Conservation (phyloP, 2,113 vertebrate species). For the Oncorhynchus keta region DNA sequence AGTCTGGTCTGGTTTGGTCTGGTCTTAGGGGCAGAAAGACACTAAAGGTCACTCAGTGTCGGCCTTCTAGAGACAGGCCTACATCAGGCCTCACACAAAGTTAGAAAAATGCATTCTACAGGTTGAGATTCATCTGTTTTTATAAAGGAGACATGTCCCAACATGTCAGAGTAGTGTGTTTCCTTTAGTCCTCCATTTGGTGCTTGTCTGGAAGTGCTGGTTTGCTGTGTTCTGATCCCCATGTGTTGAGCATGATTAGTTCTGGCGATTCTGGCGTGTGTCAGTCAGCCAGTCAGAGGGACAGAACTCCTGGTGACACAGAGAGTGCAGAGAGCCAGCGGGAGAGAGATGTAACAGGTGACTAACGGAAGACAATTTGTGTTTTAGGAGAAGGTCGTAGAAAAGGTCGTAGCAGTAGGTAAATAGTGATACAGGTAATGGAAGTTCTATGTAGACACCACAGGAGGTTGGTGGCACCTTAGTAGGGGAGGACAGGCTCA, state of each 20-base stretch:
- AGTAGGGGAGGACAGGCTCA: too few relatives aligned
- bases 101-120: too few relatives aligned
- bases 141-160: too few relatives aligned
- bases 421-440: neutral
- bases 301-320: neutral
- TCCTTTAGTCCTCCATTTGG: neutral
- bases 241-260: neutral
- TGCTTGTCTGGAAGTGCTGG: neutral
- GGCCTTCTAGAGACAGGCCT: neutral
- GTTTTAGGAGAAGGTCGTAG: neutral
- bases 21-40: neutral
- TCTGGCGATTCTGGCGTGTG: neutral
- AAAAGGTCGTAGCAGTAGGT: neutral
- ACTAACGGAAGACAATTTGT: too few relatives aligned
- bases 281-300: neutral
- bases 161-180: too few relatives aligned
- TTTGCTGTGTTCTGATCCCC: neutral
- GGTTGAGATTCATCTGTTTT: conserved; percentile 18
- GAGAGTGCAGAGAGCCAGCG: too few relatives aligned
- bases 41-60: neutral
- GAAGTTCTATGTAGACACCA: neutral
- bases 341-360: too few relatives aligned
- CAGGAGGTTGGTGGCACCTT: neutral
- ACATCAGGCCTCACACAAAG: too few relatives aligned
- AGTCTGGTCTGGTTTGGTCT: neutral